Evolutionary conservation across 2,113 vertebrate species (phyloP).

Genomic region (Argyrosomus japonicus): DNA sequence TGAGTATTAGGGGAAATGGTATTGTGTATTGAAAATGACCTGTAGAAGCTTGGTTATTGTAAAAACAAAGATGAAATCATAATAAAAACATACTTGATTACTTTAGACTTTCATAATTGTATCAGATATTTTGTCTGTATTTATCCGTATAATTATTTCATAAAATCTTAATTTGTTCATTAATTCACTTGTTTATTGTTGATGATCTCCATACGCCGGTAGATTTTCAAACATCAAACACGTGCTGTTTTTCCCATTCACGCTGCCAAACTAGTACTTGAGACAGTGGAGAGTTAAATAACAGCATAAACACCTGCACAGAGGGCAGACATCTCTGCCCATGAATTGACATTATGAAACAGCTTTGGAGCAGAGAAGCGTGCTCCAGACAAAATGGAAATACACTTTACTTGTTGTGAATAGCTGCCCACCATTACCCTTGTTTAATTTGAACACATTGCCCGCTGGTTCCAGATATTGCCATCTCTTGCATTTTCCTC

Average conservation of each 20-base stretch:
- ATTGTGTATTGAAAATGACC: too few species aligned
- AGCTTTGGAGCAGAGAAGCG: neutral
- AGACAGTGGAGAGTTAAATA: neutral
- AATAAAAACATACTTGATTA: neutral
- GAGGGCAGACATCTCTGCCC: neutral
- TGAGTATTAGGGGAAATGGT: neutral
- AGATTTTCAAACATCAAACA: neutral
- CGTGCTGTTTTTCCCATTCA: neutral
- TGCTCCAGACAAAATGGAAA: neutral
- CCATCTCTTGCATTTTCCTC: constrained; percentile 9
- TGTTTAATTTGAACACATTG: constrained; percentile 35
- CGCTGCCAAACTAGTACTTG: too few species aligned
- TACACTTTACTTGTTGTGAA: neutral
- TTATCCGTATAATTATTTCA: neutral
- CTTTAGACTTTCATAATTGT: too few species aligned
- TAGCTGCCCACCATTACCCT: constrained; percentile 21
- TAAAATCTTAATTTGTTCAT: neutral
- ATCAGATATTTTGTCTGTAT: neutral
- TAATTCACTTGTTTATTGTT: neutral
- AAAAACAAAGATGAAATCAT: too few species aligned
- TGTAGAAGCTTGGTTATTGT: too few species aligned
- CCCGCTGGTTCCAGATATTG: constrained; percentile 19
- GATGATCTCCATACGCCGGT: neutral
- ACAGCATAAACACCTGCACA: neutral
- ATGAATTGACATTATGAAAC: neutral